These are phyloP conservation scores for Ophiodon elongatus DNA, from an alignment of 2,113 vertebrate genomes.

Conservation along the genomic window DNA sequence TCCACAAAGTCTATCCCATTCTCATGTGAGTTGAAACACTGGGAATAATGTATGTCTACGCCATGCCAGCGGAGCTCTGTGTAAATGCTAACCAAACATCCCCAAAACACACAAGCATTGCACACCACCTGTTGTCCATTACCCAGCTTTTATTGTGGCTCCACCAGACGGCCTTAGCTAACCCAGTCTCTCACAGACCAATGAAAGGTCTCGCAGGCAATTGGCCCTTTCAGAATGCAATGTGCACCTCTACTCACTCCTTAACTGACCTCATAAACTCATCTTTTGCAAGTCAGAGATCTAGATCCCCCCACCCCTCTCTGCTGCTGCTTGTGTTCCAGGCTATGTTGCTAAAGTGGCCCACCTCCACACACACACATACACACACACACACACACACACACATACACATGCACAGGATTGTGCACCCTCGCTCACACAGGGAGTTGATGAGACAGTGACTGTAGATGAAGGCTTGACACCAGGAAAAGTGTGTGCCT, in stretches of 20 bases:
- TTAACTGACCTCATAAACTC: constrained; percentile 28
- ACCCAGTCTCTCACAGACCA: neutral
- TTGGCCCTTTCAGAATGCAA: constrained; percentile 4
- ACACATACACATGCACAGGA: neutral
- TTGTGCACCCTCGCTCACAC: neutral
- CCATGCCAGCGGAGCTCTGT: too few relatives aligned
- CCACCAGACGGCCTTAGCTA: neutral
- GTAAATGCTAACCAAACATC: neutral
- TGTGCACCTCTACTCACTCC: neutral
- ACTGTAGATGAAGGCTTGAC: constrained; percentile 68
- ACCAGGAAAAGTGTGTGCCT: constrained; percentile 64
- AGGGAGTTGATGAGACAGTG: constrained; percentile 45
- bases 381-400: neutral
- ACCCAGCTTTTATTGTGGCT: neutral
- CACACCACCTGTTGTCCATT: neutral
- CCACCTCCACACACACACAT: neutral
- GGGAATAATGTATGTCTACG: neutral
- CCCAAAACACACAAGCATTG: neutral
- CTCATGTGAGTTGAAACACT: neutral
- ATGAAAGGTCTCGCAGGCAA: constrained; percentile 8
- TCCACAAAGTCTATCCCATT: constrained; percentile 36
- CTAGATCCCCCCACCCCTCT: neutral
- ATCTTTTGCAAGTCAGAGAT: constrained; percentile 11
- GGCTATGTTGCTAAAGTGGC: constrained; percentile 5
- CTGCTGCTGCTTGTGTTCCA: neutral